Conservation (phyloP, 1,140 invertebrate species). For the Aphelinus atriplicis region DNA sequence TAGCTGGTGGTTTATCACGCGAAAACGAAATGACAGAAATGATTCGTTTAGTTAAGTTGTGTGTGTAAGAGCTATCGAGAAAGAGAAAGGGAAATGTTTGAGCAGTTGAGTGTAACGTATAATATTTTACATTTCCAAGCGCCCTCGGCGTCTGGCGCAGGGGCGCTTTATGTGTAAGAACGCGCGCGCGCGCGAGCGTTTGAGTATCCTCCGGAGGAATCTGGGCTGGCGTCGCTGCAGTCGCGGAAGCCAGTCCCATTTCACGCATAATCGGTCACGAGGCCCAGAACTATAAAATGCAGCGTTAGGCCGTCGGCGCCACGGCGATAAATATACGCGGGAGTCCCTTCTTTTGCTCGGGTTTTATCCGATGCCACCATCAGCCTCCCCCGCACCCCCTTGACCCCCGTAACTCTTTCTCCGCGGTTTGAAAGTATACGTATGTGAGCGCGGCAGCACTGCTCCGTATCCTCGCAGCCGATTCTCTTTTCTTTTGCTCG, state of each 20-base stretch:
- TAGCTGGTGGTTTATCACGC: not conserved
- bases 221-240: not conserved
- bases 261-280: constrained; percentile 24
- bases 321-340: constrained; percentile 27
- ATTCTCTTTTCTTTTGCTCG: not conserved
- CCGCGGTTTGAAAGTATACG: not conserved
- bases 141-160: constrained; percentile 20
- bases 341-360: not conserved
- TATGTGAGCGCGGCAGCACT: no score
- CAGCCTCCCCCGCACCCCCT: not conserved
- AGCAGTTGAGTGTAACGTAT: not conserved
- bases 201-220: constrained; percentile 13
- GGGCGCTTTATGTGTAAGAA: constrained; percentile 3
- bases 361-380: not conserved
- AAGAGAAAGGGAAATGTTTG: not conserved
- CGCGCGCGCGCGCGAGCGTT: not conserved
- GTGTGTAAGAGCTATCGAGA: not conserved
- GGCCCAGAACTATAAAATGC: constrained; percentile 24
- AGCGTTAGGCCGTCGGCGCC: not conserved
- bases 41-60: constrained; percentile 8
- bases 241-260: constrained; percentile 3
- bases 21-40: not conserved
- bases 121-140: constrained; percentile 29
- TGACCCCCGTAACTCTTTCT: not conserved
- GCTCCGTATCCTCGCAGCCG: not conserved